A percentile compares a stretch with the other conserved stretches of the same genome.
Conservation (phyloP, 2,113 vertebrate genomes). For the Datnioides undecimradiatus region DNA sequence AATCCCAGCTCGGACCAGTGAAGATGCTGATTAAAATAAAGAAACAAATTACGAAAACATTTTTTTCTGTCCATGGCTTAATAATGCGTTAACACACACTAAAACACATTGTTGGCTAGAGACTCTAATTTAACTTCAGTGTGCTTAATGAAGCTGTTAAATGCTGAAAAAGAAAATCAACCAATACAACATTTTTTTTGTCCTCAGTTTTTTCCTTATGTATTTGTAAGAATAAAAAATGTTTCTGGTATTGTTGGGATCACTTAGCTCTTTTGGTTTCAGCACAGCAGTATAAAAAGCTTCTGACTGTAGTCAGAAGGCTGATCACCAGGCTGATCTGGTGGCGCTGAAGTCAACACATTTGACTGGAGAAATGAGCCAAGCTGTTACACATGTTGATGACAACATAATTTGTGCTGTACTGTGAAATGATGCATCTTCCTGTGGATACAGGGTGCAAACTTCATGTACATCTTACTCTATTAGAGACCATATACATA, state of each 20-base stretch:
- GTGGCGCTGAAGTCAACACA: background rate
- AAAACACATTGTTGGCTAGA: background rate
- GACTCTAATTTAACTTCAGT: background rate
- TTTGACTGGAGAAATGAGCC: conserved; percentile 19
- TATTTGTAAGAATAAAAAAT: background rate
- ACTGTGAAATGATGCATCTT: background rate
- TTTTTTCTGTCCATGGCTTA: background rate
- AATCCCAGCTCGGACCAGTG: background rate
- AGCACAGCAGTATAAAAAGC: background rate
- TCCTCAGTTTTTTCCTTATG: background rate
- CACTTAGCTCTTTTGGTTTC: background rate
- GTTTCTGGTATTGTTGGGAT: background rate
- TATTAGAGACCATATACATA: background rate
- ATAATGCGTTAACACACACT: background rate
- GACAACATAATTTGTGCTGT: background rate
- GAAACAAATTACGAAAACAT: background rate
- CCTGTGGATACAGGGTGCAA: background rate
- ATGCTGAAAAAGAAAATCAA: background rate
- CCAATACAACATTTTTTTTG: background rate
- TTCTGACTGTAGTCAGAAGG: background rate
- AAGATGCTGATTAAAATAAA: background rate
- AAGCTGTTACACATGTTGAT: conserved; percentile 1
- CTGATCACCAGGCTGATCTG: background rate
- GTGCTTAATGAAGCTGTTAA: conserved; percentile 6
- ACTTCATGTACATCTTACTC: background rate